Evolutionary conservation across 1,140 invertebrate genomes (phyloP).

Genomic region (Atta texana): DNA sequence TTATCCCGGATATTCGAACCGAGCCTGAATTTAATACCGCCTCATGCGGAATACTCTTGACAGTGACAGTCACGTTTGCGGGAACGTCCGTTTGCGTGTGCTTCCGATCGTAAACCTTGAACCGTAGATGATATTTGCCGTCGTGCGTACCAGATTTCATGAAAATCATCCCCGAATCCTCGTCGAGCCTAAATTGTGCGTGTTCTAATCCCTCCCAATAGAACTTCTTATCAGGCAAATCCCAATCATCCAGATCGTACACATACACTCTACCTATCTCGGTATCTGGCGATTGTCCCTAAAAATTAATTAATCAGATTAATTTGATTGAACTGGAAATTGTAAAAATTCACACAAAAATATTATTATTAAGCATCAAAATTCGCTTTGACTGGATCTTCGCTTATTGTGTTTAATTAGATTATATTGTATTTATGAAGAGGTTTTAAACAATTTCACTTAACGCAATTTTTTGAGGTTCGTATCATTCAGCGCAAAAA

Average conservation of each 20-base stretch:
- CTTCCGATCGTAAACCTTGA: slow-evolving; percentile 97
- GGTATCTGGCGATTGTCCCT: slow-evolving; percentile 96
- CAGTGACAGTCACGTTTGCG: slow-evolving; percentile 96
- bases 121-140: slow-evolving; percentile 94
- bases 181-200: slow-evolving; percentile 94
- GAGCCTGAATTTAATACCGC: slow-evolving; percentile 98
- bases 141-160: slow-evolving; percentile 97
- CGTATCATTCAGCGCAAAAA: neutral
- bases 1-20: slow-evolving; percentile 96
- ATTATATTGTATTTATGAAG: neutral
- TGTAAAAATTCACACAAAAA: no score
- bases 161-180: slow-evolving; percentile 97
- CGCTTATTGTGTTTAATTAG: no score
- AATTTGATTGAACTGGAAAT: no score
- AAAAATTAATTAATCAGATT: slow-evolving; percentile 69
- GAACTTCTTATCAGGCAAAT: slow-evolving; percentile 98
- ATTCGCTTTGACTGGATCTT: no score
- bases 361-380: no score
- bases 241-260: slow-evolving; percentile 99
- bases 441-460: neutral
- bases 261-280: slow-evolving; percentile 98
- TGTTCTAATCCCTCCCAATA: slow-evolving; percentile 95
- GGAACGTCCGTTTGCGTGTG: slow-evolving; percentile 96
- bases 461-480: neutral
- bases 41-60: slow-evolving; percentile 97